Percentiles rank a stretch among this genome's conserved stretches.
Conservation (phyloP, 2,797 vertebrate species). For the Rhyacichthys aspro region DNA sequence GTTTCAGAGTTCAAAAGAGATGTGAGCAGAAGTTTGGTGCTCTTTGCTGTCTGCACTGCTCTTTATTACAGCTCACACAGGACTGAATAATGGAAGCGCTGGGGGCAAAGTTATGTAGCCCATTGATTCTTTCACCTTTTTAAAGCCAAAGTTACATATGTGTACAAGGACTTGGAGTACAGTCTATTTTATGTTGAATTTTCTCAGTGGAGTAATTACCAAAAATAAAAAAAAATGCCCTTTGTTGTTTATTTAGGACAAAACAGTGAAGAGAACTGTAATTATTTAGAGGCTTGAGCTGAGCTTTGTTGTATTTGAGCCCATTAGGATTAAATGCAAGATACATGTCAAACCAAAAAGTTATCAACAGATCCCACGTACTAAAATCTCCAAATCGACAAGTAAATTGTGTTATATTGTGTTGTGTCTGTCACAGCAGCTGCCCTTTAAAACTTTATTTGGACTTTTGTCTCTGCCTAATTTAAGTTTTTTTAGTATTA, state of each 20-base stretch:
- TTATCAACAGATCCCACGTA: too few relatives aligned
- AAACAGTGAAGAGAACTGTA: background rate
- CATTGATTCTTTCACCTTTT: conserved; percentile 3
- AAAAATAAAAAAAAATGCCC: conserved; percentile 2
- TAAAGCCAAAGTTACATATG: background rate
- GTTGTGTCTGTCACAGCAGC: too few relatives aligned
- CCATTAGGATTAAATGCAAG: too few relatives aligned
- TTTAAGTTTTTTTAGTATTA: too few relatives aligned
- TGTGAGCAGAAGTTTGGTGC: conserved; percentile 3
- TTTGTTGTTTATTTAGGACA: conserved; percentile 2
- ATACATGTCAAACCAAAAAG: too few relatives aligned
- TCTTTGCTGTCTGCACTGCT: background rate
- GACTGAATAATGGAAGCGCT: background rate
- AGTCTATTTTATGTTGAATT: background rate
- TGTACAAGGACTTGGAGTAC: background rate
- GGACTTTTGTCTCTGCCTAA: too few relatives aligned
- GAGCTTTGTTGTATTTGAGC: too few relatives aligned
- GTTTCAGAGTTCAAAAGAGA: background rate
- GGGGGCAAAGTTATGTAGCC: too few relatives aligned
- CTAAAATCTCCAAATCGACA: too few relatives aligned
- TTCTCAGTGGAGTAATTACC: background rate
- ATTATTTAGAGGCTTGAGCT: background rate
- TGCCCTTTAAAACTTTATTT: too few relatives aligned
- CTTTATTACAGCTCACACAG: background rate
- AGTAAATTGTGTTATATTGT: too few relatives aligned